Conservation (phyloP, 2,797 vertebrate species). For the Enteromius anoplus region DNA sequence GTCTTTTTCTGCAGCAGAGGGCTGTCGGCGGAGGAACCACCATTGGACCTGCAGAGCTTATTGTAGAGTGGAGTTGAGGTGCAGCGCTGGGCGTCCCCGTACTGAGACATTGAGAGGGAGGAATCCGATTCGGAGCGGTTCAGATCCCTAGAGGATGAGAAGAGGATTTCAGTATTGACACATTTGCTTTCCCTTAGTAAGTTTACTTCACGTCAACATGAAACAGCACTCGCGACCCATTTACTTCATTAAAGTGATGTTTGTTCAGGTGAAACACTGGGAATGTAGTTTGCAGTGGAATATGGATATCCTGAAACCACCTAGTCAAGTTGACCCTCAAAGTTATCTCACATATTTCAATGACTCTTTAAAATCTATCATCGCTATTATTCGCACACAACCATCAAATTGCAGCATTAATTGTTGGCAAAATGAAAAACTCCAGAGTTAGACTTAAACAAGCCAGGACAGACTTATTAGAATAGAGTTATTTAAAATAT, state of each 20-base stretch:
- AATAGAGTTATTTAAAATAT: neutral
- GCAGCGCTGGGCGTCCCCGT: constrained; percentile 72
- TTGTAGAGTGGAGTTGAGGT: constrained; percentile 69
- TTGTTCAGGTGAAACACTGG: neutral
- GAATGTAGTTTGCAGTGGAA: neutral
- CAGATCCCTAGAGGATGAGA: constrained; percentile 78
- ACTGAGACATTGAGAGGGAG: constrained; percentile 77
- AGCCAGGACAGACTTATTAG: neutral
- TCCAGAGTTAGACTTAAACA: neutral
- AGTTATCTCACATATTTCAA: neutral
- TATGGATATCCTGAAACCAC: neutral
- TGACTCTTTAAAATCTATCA: neutral
- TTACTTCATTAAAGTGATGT: neutral
- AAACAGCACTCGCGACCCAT: neutral
- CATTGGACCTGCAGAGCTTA: constrained; percentile 61
- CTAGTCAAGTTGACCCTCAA: neutral
- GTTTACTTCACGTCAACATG: neutral
- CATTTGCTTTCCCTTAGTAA: neutral
- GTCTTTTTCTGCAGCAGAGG: constrained; percentile 74
- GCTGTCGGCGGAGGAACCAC: constrained; percentile 70
- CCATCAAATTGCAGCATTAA: constrained; percentile 1
- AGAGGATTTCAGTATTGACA: neutral
- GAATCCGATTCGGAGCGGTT: constrained; percentile 91
- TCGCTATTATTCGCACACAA: neutral
- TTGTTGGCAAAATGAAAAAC: neutral